These are phyloP conservation scores for Menidia menidia DNA, from an alignment of 2,797 vertebrate species.

Conservation along the genomic window DNA sequence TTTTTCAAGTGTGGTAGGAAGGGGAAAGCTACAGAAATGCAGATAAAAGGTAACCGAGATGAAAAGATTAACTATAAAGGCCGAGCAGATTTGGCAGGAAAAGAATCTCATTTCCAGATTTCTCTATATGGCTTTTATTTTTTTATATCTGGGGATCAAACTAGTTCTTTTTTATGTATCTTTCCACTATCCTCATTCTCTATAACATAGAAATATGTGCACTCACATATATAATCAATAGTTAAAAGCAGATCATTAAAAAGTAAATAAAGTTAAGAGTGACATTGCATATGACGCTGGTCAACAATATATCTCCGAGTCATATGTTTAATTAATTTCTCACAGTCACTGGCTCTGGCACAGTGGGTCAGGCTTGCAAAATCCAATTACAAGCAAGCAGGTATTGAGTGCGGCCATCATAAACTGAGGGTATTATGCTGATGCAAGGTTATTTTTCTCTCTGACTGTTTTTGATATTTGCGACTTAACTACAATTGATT, in stretches of 20 bases:
- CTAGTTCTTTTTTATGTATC: neutral
- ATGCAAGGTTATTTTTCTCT: neutral
- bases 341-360: slow-evolving; percentile 11
- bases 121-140: neutral
- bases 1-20: slow-evolving; percentile 19
- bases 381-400: slow-evolving; percentile 21
- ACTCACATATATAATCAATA: neutral
- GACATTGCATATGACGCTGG: neutral
- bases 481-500: neutral
- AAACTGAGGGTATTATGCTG: slow-evolving; percentile 5
- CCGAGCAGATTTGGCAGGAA: slow-evolving; percentile 38
- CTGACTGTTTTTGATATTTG: neutral
- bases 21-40: slow-evolving; percentile 8
- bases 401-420: slow-evolving; percentile 3
- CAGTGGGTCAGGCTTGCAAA: slow-evolving; percentile 11
- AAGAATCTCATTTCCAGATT: slow-evolving; percentile 41
- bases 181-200: neutral
- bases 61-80: slow-evolving; percentile 55
- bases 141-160: neutral
- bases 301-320: neutral
- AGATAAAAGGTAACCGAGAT: slow-evolving; percentile 59
- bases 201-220: neutral
- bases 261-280: neutral
- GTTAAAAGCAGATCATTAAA: neutral
- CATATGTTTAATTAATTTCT: slow-evolving; percentile 30